Evolutionary conservation across 1,140 invertebrate genomes (phyloP).

Genomic region (Drosophila funebris): DNA sequence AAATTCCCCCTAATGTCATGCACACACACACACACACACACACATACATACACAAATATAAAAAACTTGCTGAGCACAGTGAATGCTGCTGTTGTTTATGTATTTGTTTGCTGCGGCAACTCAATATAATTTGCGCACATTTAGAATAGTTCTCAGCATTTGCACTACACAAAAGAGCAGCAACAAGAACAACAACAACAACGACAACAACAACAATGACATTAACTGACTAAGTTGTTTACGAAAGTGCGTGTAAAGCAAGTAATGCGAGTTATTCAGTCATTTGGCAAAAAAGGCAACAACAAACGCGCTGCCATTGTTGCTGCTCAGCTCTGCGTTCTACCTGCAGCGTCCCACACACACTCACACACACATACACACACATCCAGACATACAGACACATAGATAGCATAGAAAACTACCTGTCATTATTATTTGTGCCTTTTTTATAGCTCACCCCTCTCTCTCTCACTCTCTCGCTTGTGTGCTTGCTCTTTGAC

Average conservation of each 20-base stretch:
- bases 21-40: not conserved
- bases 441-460: conserved; percentile 48
- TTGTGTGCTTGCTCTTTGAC: conserved; percentile 49
- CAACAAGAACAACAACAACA: conserved; percentile 19
- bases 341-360: conserved; percentile 74
- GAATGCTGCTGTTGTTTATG: conserved; percentile 11
- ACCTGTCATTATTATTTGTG: conserved; percentile 76
- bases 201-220: conserved; percentile 32
- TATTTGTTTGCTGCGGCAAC: conserved; percentile 16
- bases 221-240: conserved; percentile 72
- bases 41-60: not conserved
- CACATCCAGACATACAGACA: conserved; percentile 20
- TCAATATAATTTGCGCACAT: conserved; percentile 34
- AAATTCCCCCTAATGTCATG: conserved; percentile 29
- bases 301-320: conserved; percentile 33
- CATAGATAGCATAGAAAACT: conserved; percentile 65
- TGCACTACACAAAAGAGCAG: conserved; percentile 58
- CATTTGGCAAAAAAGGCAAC: conserved; percentile 51
- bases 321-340: conserved; percentile 35
- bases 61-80: conserved; percentile 2
- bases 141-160: conserved; percentile 59
- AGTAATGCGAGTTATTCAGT: conserved; percentile 73
- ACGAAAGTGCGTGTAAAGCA: conserved; percentile 79
- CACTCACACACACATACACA: conserved; percentile 22
- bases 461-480: conserved; percentile 2